These are phyloP conservation scores for Phrynocephalus versicolor DNA, from an alignment of 2,113 vertebrate genomes.

Conservation along the genomic window DNA sequence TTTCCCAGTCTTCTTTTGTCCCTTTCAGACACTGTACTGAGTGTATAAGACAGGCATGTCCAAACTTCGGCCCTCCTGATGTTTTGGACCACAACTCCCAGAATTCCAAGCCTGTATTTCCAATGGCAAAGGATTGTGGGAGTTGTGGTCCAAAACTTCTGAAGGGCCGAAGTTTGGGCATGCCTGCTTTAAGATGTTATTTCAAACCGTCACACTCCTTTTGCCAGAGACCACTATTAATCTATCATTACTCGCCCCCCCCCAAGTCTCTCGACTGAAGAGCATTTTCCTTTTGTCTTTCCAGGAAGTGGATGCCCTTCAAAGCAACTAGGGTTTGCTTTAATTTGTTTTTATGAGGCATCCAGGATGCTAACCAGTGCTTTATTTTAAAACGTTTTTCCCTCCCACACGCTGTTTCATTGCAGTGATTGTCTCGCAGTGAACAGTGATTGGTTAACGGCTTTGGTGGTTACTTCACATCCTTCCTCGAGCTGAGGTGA, in stretches of 20 bases:
- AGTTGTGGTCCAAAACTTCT: too few relatives aligned
- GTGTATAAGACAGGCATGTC: too few relatives aligned
- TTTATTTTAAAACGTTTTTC: not conserved
- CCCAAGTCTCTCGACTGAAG: not conserved
- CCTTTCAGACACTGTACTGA: not conserved
- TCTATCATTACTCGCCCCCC: conserved; percentile 4
- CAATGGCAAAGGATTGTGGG: too few relatives aligned
- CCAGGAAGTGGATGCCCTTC: not conserved
- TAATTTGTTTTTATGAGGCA: not conserved
- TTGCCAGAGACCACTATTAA: not conserved
- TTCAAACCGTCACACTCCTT: not conserved
- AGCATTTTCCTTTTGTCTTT: not conserved
- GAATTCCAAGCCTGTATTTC: too few relatives aligned
- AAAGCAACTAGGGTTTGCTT: not conserved
- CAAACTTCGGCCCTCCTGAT: too few relatives aligned
- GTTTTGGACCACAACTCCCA: too few relatives aligned
- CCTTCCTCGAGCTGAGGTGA: too few relatives aligned
- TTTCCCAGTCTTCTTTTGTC: not conserved
- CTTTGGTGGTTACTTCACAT: too few relatives aligned
- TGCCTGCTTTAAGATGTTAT: too few relatives aligned
- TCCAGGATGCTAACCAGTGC: not conserved
- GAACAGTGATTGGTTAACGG: too few relatives aligned
- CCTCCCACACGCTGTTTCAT: fast-evolving
- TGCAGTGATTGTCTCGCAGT: not conserved
- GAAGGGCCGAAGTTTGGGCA: too few relatives aligned